phyloP scores from a whole-genome alignment of 1,140 invertebrate genomes.

The Drosophila miranda region DNA sequence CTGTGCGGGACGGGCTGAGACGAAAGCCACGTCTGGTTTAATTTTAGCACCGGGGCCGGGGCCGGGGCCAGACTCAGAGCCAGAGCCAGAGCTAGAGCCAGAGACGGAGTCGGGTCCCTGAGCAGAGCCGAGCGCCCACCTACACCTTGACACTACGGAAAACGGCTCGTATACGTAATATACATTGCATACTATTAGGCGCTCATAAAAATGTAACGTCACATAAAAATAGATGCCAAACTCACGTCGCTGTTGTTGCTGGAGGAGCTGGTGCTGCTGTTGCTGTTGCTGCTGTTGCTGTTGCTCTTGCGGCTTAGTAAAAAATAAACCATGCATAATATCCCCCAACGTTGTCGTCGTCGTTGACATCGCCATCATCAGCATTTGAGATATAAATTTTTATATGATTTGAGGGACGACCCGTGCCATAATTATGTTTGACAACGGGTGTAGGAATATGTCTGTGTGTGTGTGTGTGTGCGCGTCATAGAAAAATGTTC shows the following conservation, averaged over 20 bases:
- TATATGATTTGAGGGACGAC: slow-evolving; percentile 59
- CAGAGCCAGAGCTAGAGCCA: neutral
- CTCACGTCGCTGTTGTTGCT: slow-evolving; percentile 9
- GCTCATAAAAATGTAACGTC: slow-evolving; percentile 71
- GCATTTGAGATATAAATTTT: slow-evolving; percentile 73
- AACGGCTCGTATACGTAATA: slow-evolving; percentile 48
- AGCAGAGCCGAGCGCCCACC: slow-evolving; percentile 15
- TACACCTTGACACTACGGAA: slow-evolving; percentile 65
- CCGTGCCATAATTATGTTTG: slow-evolving; percentile 52
- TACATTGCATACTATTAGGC: slow-evolving; percentile 73
- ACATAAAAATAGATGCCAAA: slow-evolving; percentile 72
- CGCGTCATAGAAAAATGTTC: slow-evolving; percentile 49
- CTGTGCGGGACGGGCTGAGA: slow-evolving; percentile 45
- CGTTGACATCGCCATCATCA: slow-evolving; percentile 53
- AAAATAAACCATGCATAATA: slow-evolving; percentile 59
- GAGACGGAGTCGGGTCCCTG: slow-evolving; percentile 16
- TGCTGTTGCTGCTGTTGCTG: neutral
- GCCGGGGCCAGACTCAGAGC: slow-evolving; percentile 8
- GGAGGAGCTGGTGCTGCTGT: too few species aligned
- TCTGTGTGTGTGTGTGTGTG: slow-evolving; percentile 10
- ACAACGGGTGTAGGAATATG: slow-evolving; percentile 7
- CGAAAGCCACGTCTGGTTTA: slow-evolving; percentile 73
- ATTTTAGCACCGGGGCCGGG: slow-evolving; percentile 64
- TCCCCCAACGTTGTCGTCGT: slow-evolving; percentile 11
- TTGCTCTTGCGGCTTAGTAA: slow-evolving; percentile 19